Evolutionary conservation across 2,888 invertebrate genomes (phyloP), one percentile per base, ranked within the genome.

Genomic region (Operophtera brumata): DNA sequence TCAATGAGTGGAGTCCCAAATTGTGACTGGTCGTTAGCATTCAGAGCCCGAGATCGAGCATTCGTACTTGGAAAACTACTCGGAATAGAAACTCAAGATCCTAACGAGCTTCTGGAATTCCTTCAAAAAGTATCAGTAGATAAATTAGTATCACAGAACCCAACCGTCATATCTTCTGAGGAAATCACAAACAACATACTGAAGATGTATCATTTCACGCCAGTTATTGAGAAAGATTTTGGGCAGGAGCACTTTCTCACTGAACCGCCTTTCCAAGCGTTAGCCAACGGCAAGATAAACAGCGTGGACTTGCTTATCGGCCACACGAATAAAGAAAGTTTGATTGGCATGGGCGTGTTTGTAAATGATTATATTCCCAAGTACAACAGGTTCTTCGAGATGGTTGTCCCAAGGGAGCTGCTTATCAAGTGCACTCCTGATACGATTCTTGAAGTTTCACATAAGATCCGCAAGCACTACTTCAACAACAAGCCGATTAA

Each of bases 241-340:
- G 71, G 69, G 0, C 47, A 57, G 35, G 62, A 69, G 1, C 56
- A 58, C 34, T 76, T 73, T 35, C 32, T 76, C 12, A 62, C 54
- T 0, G 64, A 72, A 51, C 47, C 66, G 6, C 61, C 69, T 8
- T 54, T 57, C 6, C 37, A 64, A 48, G 34, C 47, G 12, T 30
- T 66, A 9, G 64, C 59, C 65, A 73, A 82, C 13, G 92, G 92
- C 11, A 77, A 75, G 11, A 68, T 91, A 14, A 68, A 67, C 43
- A 58, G 67, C 13, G 84, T 92, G 1, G 94, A 94, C 0, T 89
- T 94, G 78, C 91, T 95, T 73, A 86, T 93, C 26, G 95, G 95
- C 6, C 72, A 93, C 6, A 94, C 93, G 13, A 90, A 91, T 1
- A 91, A 93, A 49, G 95, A 95, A 80, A 93, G 94, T 0, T 8